Percentiles rank a stretch among this genome's conserved stretches.
Evolutionary conservation across 2,113 vertebrate genomes (phyloP).

Genomic region (Indri indri): DNA sequence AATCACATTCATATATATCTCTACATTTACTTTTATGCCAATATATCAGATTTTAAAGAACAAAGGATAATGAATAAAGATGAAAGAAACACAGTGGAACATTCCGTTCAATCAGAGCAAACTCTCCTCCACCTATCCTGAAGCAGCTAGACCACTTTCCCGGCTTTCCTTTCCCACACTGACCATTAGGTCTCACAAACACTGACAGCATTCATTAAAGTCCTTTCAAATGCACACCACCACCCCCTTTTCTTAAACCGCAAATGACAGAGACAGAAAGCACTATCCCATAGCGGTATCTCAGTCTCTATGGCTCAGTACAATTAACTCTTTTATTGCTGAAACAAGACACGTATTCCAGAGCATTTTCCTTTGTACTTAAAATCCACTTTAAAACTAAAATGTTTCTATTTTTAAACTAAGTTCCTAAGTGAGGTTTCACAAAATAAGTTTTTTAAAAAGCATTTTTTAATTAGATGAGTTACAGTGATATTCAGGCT

Average conservation of each 20-base stretch:
- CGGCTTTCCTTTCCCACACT: conserved; percentile 75
- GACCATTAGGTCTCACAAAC: conserved; percentile 83
- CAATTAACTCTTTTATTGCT: conserved; percentile 83
- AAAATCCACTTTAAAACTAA: conserved; percentile 44
- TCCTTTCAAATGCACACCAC: conserved; percentile 84
- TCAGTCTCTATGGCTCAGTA: conserved; percentile 70
- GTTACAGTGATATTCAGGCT: neutral
- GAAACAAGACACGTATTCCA: conserved; percentile 48
- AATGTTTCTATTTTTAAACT: conserved; percentile 21
- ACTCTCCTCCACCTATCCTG: conserved; percentile 78
- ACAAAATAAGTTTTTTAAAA: neutral
- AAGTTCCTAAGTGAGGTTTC: neutral
- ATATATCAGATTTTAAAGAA: conserved; percentile 79
- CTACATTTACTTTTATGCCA: conserved; percentile 73
- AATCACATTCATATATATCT: conserved; percentile 71
- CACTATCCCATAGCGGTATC: conserved; percentile 74
- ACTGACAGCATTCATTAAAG: conserved; percentile 85
- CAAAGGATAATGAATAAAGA: conserved; percentile 75
- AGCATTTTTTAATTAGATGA: neutral
- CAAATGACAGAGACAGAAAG: conserved; percentile 83
- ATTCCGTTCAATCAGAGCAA: conserved; percentile 79
- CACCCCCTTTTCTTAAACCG: conserved; percentile 82
- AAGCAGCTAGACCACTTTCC: conserved; percentile 79
- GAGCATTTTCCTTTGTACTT: conserved; percentile 67
- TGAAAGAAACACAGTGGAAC: conserved; percentile 76